Percentiles rank a stretch among this genome's conserved stretches.
Evolutionary conservation across 2,888 invertebrate genomes (phyloP).

Genomic region (Cryptocephalus primarius): DNA sequence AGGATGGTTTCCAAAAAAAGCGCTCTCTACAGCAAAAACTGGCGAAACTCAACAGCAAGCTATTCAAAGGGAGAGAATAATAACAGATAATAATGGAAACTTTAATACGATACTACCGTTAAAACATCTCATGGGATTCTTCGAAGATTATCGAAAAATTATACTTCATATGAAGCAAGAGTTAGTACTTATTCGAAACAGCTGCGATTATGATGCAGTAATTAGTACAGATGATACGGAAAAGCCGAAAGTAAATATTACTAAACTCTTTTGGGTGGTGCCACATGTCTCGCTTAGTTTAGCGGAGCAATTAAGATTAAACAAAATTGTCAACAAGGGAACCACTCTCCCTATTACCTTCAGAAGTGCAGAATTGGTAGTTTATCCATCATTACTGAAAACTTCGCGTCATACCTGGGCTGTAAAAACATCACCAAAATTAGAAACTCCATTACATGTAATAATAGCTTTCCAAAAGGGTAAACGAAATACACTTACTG

Average conservation of each 20-base stretch:
- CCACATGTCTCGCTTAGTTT: conserved; percentile 7
- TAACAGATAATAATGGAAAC: conserved; percentile 3
- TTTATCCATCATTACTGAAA: conserved; percentile 7
- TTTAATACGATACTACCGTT: conserved; percentile 6
- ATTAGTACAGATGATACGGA: conserved; percentile 3
- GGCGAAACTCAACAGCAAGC: no score
- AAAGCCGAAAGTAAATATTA: conserved; percentile 6
- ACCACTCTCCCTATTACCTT: conserved; percentile 6
- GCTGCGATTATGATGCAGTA: conserved; percentile 8
- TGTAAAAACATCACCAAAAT: conserved; percentile 6
- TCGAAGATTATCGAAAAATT: conserved; percentile 10
- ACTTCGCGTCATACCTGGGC: conserved; percentile 8
- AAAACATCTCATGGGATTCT: conserved; percentile 4
- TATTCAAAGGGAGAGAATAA: neutral
- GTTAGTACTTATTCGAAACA: conserved; percentile 8
- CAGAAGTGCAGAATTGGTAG: conserved; percentile 9
- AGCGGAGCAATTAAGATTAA: conserved; percentile 5
- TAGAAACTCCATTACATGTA: conserved; percentile 6
- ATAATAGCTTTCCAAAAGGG: conserved; percentile 3
- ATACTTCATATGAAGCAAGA: conserved; percentile 12
- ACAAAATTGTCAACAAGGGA: conserved; percentile 4
- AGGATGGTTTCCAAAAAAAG: conserved; percentile 5
- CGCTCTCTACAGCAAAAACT: no score
- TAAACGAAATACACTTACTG: conserved; percentile 1
- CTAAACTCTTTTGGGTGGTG: conserved; percentile 9